Evolutionary conservation across 2,888 invertebrate genomes (phyloP), one percentile per base, ranked within the genome.

Genomic region (Ophonus ardosiacus): DNA sequence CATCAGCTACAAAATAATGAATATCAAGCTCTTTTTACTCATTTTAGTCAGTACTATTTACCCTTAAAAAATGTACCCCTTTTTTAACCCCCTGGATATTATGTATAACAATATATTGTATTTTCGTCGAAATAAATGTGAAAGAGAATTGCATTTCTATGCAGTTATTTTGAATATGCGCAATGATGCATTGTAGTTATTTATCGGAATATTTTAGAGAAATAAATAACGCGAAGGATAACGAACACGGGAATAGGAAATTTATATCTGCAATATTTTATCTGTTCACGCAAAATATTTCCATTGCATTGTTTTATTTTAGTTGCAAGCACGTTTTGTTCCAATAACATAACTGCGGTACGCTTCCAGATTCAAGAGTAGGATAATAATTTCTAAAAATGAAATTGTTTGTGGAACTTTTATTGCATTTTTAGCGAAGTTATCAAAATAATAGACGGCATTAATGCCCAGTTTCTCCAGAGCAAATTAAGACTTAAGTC

Each of bases 211-310:
- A 68, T 68, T 68, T 68, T 68, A 68, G 38, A 40, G 68, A 38
- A 68, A 68, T 68, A 68, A 68, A 68, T 68, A 68, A 68, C 68
- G 40, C 8, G 10, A 40, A 68, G 68, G 38, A 68, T 68, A 68
- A 68, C 68, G 17, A 31, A 68, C 31, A 38, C 68, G 40, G 15
- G 40, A 68, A 38, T 68, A 68, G 68, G 68, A 40, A 68, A 68
- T 68, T 68, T 68, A 68, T 68, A 68, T 68, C 68, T 38, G 68
- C 38, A 68, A 68, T 68, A 68, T 68, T 68, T 68, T 68, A 68
- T 68, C 68, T 68, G 68, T 68, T 68, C 68, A 68, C 38, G 40
- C 68, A 38, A 68, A 68, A 68, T 68, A 68, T 68, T 68, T 17
- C 40, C 68, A 68, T 68, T 68, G 68, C 40, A 68, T 15, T 68